A percentile compares a stretch with the other conserved stretches of the same genome.
phyloP scores from a whole-genome alignment of 1,140 invertebrate species.

The Pseudomyrmex dendroicus region DNA sequence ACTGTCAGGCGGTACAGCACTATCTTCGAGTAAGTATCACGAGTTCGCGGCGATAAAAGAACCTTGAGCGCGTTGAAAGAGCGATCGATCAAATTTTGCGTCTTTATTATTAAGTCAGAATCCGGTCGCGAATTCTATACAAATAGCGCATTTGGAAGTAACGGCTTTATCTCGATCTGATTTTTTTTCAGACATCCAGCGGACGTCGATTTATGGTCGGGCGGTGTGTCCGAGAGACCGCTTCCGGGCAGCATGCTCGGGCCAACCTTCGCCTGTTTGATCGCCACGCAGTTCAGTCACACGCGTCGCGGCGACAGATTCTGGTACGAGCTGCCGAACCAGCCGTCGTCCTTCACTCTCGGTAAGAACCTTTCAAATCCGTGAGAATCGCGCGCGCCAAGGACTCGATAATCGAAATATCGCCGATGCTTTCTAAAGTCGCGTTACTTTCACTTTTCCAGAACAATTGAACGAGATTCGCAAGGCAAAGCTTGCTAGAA shows the following conservation, averaged over 20 bases:
- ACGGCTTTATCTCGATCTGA: slow-evolving; percentile 11
- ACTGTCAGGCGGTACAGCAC: slow-evolving; percentile 91
- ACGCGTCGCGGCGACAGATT: slow-evolving; percentile 96
- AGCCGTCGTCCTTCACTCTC: slow-evolving; percentile 95
- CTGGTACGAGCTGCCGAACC: slow-evolving; percentile 97
- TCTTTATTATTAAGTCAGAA: slow-evolving; percentile 35
- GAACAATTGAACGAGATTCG: slow-evolving; percentile 96
- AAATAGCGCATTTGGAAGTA: slow-evolving; percentile 56
- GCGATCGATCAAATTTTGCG: slow-evolving; percentile 29
- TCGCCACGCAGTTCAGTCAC: slow-evolving; percentile 98
- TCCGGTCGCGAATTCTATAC: neutral
- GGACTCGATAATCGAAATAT: slow-evolving; percentile 18
- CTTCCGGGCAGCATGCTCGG: slow-evolving; percentile 95
- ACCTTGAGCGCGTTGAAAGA: slow-evolving; percentile 15
- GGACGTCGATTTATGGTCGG: slow-evolving; percentile 97
- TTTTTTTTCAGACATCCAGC: slow-evolving; percentile 89
- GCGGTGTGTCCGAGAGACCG: slow-evolving; percentile 95
- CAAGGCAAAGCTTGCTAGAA: slow-evolving; percentile 92
- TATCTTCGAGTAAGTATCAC: slow-evolving; percentile 89
- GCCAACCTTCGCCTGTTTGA: slow-evolving; percentile 97
- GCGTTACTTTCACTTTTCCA: slow-evolving; percentile 74
- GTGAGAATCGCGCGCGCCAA: slow-evolving; percentile 10
- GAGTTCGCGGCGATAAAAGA: neutral
- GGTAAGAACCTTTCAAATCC: slow-evolving; percentile 81
- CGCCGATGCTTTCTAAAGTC: neutral